Base-by-base conservation (phyloP, 2,888 invertebrate genomes). In the Thumatha senex region DNA sequence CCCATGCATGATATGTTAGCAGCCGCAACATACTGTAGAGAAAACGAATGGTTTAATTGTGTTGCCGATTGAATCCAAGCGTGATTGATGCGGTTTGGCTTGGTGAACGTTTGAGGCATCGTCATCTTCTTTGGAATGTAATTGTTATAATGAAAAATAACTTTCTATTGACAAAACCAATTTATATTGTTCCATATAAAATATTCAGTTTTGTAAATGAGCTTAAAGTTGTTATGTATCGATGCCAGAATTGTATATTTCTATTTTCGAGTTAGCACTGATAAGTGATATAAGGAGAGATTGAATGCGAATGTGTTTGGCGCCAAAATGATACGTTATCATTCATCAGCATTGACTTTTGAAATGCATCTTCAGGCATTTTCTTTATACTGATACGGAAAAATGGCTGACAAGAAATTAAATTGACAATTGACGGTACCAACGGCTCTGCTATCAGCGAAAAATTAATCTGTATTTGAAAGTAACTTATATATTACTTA, bases 401-500 rank as follows among this genome's bases (percentile, higher is more conserved):
- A 2, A 24, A 24, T 24, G 18, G 18, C 18, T 24, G 18, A 2
- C 18, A 24, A 24, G 18, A 5, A 24, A 24, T 24, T 24, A 24
- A 11, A 5, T 40, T 40, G 13, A 14, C 18, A 34, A 47, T 11
- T 18, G 36, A 8, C 15, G 2, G 31, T 18, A 38, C 14, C 18
- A 9, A 10, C 24, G 7, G 13, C 11, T 29, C 13, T n/a, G 30
- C 9, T 15, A 45, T 51, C 48, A 42, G 43, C 49, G 56, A 52
- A 55, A 58, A 40, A 36, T 30, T 40, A 36, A 41, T 43, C 45
- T 46, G 45, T 51, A 55, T 49, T 62, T 53, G 45, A 48, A 53
- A 50, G 53, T 51, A 43, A 53, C 43, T 15, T 51, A 49, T 38
- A 39, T 45, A 52, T 24, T 24, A 24, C 18, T 24, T 38, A 48